Base-by-base conservation (phyloP, 2,113 vertebrate genomes). In the Melanerpes aurifrons region DNA sequence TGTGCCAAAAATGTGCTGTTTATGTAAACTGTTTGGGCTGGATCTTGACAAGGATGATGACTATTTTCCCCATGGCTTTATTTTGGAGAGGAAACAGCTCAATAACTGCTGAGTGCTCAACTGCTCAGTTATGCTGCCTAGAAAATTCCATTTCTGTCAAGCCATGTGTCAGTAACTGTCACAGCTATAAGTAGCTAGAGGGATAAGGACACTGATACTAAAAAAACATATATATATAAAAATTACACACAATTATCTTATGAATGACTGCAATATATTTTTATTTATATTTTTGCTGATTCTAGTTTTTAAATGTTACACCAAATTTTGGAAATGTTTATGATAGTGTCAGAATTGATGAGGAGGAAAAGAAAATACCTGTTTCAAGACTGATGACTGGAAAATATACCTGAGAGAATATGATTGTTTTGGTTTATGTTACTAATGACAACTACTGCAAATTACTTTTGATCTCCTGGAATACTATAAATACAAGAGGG, bases 61-160 rank as follows among this genome's bases (percentile, higher is more conserved):
- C 28, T 78, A 3, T 89, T 92, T 89, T 81, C 81, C 74, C 70
- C 48, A 59, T 63, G 32, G 85, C 21, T 89, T 96, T 95, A 67
- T 77, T 53, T 63, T 66, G 66, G 54, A 81, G 37, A 81, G 12
- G 28, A 92, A 82, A 48, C 66, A 79, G 35, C 86, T 93, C 79
- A 77, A 82, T 62, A 86, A 90, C 82, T 90, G 35, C n/a, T 67
- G 73, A 88, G 69, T 59, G 31, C 43, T 90, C 64, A 92, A 79
- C 53, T 67, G 53, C 61, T 93, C 69, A 88, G 72, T 78, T 79
- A 90, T 16, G 28, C 77, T 83, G 83, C 62, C 80, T 90, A 74
- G 86, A 90, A 95, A 93, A 82, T 86, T 87, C 56, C 35, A 14
- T 80, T 80, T 86, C 58, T 93, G 64, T 63, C 26, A 90, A 80